Conservation (phyloP, 2,797 vertebrate species). For the Trichosurus vulpecula region DNA sequence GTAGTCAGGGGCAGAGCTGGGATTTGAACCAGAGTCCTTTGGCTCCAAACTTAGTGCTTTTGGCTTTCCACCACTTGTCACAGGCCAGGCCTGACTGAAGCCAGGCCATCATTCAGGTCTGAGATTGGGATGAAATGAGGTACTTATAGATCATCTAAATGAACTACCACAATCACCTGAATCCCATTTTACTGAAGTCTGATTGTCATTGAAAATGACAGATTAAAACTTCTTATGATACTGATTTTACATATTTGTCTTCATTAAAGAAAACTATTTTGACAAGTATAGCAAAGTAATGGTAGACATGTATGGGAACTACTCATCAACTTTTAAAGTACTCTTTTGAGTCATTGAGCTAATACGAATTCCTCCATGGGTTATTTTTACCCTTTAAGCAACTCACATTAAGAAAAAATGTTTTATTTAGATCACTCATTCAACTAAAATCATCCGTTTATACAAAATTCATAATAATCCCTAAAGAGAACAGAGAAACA, state of each 20-base stretch:
- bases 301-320: neutral
- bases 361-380: neutral
- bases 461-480: neutral
- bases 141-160: neutral
- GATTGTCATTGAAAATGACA: neutral
- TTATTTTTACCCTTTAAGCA: neutral
- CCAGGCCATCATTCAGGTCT: neutral
- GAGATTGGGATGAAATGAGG: neutral
- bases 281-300: neutral
- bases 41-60: neutral
- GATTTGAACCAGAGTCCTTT: neutral
- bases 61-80: neutral
- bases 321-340: neutral
- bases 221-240: neutral
- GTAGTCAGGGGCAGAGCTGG: neutral
- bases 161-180: neutral
- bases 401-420: neutral
- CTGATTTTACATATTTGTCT: neutral
- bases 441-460: neutral
- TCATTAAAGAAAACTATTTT: neutral
- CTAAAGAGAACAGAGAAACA: neutral
- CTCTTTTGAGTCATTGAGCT: neutral
- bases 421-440: neutral
- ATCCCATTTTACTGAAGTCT: neutral
- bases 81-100: too few species aligned